phyloP scores from a whole-genome alignment of 30 jellyfish, hydroid and myxozoan genomes.

The Phacellophora camtschatica region DNA sequence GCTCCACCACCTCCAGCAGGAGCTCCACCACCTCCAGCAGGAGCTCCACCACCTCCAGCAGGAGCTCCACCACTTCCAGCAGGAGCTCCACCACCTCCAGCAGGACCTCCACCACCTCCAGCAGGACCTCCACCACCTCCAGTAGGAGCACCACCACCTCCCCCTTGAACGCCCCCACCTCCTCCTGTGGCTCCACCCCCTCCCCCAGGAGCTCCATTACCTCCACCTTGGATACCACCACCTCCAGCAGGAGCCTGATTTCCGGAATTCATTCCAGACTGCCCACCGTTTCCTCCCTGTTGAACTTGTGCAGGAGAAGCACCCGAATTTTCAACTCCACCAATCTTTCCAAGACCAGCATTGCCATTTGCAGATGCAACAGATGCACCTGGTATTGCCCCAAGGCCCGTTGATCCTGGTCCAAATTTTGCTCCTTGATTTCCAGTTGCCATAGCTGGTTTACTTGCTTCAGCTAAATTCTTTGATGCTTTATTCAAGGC shows the following conservation, averaged over 20 bases:
- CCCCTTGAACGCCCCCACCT: slow-evolving; percentile 17
- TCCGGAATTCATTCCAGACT: slow-evolving; percentile 26
- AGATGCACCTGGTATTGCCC: slow-evolving; percentile 59
- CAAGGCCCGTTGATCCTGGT: slow-evolving; percentile 66
- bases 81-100: slow-evolving; percentile 20
- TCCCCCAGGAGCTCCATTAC: neutral
- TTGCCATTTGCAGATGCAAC: slow-evolving; percentile 49
- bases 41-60: neutral
- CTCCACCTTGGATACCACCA: slow-evolving; percentile 33
- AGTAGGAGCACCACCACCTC: slow-evolving; percentile 42
- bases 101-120: neutral
- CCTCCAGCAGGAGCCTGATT: slow-evolving; percentile 25
- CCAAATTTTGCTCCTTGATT: slow-evolving; percentile 20
- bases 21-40: slow-evolving; percentile 33
- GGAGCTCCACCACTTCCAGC: slow-evolving; percentile 18
- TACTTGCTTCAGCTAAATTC: neutral
- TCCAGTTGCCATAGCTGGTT: slow-evolving; percentile 3
- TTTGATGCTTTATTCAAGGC: slow-evolving; percentile 46
- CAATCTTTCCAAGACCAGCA: slow-evolving; percentile 64
- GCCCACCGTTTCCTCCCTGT: slow-evolving; percentile 79
- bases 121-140: neutral
- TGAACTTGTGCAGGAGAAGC: slow-evolving; percentile 45
- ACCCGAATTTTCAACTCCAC: slow-evolving; percentile 47
- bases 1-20: slow-evolving; percentile 27
- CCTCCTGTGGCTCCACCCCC: slow-evolving; percentile 36